Conservation (phyloP, 2,888 invertebrate species). For the Atherix ibis region DNA sequence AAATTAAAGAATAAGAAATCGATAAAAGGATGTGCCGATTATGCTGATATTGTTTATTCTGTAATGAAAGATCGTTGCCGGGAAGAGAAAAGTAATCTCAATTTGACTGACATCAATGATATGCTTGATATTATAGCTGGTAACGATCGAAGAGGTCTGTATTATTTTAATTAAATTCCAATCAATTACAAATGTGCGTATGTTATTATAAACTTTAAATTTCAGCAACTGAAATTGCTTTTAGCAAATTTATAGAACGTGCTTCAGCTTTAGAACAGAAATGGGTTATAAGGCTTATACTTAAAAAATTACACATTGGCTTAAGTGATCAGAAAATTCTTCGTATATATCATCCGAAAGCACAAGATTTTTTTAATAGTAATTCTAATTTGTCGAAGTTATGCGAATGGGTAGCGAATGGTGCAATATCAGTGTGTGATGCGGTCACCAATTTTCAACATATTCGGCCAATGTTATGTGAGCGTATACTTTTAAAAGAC, state of each 20-base stretch:
- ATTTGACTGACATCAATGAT: conserved; percentile 54
- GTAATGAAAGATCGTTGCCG: conserved; percentile 44
- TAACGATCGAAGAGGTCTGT: conserved; percentile 44
- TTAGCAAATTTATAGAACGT: conserved; percentile 48
- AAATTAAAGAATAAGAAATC: conserved; percentile 17
- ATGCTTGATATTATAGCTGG: conserved; percentile 59
- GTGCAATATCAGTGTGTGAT: conserved; percentile 12
- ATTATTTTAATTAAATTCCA: conserved; percentile 15
- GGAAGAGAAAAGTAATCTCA: conserved; percentile 35
- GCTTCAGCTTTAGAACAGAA: conserved; percentile 64
- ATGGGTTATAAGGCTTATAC: conserved; percentile 77
- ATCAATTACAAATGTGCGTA: conserved; percentile 3
- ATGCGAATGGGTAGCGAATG: conserved; percentile 15
- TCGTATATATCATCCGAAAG: conserved; percentile 60
- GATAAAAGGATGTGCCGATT: conserved; percentile 40
- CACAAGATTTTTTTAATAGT: conserved; percentile 54
- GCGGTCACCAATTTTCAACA: conserved; percentile 46
- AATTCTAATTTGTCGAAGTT: conserved; percentile 55
- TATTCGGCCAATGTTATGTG: conserved; percentile 79
- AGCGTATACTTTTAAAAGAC: conserved; percentile 47
- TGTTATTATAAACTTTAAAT: conserved; percentile 7
- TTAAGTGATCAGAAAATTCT: conserved; percentile 57
- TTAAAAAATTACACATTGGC: conserved; percentile 70
- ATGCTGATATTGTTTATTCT: conserved; percentile 61
- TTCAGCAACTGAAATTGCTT: conserved; percentile 39